phyloP scores from a whole-genome alignment of 1,140 invertebrate genomes.

The Plectrocnemia conspersa region DNA sequence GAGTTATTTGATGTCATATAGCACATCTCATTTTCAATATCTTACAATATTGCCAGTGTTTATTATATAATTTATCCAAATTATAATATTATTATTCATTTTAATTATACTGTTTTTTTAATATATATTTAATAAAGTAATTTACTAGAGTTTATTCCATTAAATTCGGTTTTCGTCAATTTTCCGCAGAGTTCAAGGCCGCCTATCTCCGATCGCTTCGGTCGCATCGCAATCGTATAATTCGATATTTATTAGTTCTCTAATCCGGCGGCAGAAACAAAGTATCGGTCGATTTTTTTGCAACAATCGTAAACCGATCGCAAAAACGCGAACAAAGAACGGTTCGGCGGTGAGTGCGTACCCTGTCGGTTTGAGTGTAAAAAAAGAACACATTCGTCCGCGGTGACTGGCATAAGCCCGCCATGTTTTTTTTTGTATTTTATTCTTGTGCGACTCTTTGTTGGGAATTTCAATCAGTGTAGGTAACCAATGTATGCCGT shows the following conservation, averaged over 20 bases:
- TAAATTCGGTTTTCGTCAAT: too few relatives aligned
- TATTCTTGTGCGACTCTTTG: slow-evolving; percentile 9
- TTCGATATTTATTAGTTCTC: slow-evolving; percentile 4
- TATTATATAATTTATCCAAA: too few relatives aligned
- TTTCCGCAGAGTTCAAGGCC: too few relatives aligned
- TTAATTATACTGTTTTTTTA: too few relatives aligned
- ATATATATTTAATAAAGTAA: too few relatives aligned
- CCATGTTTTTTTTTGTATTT: too few relatives aligned
- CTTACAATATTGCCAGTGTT: too few relatives aligned
- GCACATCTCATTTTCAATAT: too few relatives aligned
- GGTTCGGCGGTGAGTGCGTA: slow-evolving; percentile 3
- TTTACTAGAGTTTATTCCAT: too few relatives aligned
- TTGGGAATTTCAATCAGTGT: slow-evolving; percentile 8
- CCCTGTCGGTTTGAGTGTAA: neutral
- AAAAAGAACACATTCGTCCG: slow-evolving; percentile 9
- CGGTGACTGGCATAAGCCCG: slow-evolving; percentile 10
- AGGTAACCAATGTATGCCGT: slow-evolving; percentile 6
- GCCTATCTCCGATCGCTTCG: slow-evolving; percentile 1
- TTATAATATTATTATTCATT: too few relatives aligned
- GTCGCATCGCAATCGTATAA: slow-evolving; percentile 1
- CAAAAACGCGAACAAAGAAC: slow-evolving; percentile 11
- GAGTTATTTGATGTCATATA: too few relatives aligned
- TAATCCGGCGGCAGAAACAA: slow-evolving; percentile 10
- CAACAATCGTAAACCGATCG: slow-evolving; percentile 6
- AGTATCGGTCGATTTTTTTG: neutral